Evolutionary conservation across 2,113 vertebrate species (phyloP), one percentile per base, ranked within the genome.

Genomic region (Atractosteus spatula): DNA sequence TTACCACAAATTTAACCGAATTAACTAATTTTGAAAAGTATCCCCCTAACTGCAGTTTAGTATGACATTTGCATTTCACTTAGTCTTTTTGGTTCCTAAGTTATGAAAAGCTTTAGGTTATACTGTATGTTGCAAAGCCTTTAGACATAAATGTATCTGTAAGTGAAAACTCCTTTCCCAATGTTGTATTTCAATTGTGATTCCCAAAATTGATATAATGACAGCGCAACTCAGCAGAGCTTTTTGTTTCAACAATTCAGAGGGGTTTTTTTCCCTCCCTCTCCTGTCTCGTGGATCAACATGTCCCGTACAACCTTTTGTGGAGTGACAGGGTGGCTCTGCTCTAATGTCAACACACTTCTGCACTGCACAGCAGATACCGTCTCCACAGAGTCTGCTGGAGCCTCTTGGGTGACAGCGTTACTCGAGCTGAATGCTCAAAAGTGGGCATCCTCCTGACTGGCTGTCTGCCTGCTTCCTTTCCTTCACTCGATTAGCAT

Each of bases 401-500:
- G 74, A 83, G 71, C 79, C 81, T 88, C 89, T 86, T 85, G 81
- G 72, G 79, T 88, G 81, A 82, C 78, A 47, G 74, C 76, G 85
- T 86, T 78, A 87, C 86, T 89, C 78, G 80, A 88, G 82, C 80
- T 87, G 85, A 81, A 78, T 81, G 85, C 89, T 90, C 84, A 84
- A 74, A 71, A 66, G 43, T 14, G 71, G 78, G 81, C 79, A 70
- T 80, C 73, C 74, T 67, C 78, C 84, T 85, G 55, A 64, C 74
- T 79, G 80, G 81, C 79, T 82, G 80, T 78, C 83, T 87, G 83
- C 81, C 82, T 72, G 81, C 81, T 79, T 82, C 80, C n/a, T 66
- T 84, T 78, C 77, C 81, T 81, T 74, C 74, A 80, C 82, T 89
- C 86, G 80, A 88, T 94, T 89, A 90, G 84, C 94, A 95, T 94